Evolutionary conservation across 1,140 invertebrate genomes (phyloP), one percentile per base, ranked within the genome.

Genomic region (Sminthurinus signatus): DNA sequence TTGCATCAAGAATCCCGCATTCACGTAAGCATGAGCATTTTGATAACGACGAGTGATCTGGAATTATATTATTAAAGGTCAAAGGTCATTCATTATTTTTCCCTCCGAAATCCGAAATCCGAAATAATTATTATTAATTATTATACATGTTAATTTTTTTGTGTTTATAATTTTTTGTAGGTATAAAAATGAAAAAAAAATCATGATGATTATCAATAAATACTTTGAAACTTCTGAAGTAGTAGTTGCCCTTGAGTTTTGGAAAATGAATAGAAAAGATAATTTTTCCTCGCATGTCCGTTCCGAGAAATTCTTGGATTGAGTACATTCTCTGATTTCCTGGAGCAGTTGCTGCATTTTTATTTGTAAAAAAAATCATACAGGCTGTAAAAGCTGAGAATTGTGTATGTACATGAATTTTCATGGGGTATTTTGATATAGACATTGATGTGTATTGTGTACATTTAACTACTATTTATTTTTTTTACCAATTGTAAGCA

Each of bases 1-100:
- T 76, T 85, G 81, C 28, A 88, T 81, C 0, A 85, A 76, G 73
- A 93, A 91, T 3, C 85, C 89, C 10, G 87, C 87, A 74, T 89
- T 91, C 0, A 93, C 85, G 69, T 86, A 83, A 0, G 89, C 88
- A 73, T 91, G 87, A 0, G 88, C 83, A 75, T 91, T 92, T 79
- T 89, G 87, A 2, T 84, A 83, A 67, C 88, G 79, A 0, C 84
- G 83, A 83, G 88, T 88, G 63, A 90, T 84, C 85, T 64, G n/a
- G n/a, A 55, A 60, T 31, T n/a, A 2, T 36, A 57, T 39, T n/a
- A n/a, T n/a, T n/a, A n/a, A n/a, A n/a, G n/a, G n/a, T n/a, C n/a
- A n/a, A n/a, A n/a, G n/a, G n/a, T n/a, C n/a, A n/a, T n/a, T n/a
- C n/a, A n/a, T n/a, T n/a, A n/a, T n/a, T n/a, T n/a, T n/a, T n/a